Percentiles rank a stretch among this genome's conserved stretches.
Conservation (phyloP, 2,888 invertebrate species). For the Drosophila falleni region DNA sequence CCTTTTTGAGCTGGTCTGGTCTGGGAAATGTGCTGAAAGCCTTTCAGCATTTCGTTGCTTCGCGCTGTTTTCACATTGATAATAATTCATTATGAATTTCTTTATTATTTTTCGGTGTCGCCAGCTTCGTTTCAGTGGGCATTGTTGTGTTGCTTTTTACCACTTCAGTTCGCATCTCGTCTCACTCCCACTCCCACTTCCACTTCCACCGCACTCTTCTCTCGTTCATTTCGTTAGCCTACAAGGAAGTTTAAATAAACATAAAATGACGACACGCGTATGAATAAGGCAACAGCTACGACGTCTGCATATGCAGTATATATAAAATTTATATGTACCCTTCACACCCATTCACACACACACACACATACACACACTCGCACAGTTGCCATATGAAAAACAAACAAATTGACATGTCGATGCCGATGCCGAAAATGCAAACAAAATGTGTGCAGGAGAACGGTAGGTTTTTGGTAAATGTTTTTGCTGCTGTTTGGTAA, state of each 20-base stretch:
- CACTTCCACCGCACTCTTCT: not conserved
- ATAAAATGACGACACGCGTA: conserved; percentile 73
- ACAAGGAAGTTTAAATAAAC: conserved; percentile 77
- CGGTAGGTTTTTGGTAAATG: conserved; percentile 11
- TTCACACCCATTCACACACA: conserved; percentile 42
- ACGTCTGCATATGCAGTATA: conserved; percentile 58
- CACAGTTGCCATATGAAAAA: conserved; percentile 60
- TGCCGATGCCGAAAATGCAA: conserved; percentile 61
- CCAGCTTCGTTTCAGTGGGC: conserved; percentile 37
- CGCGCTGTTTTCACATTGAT: conserved; percentile 48
- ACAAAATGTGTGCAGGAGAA: conserved; percentile 46
- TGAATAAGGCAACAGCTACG: conserved; percentile 60
- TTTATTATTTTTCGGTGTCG: conserved; percentile 53
- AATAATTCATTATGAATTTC: conserved; percentile 72
- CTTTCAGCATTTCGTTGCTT: conserved; percentile 44
- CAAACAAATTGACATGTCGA: conserved; percentile 75
- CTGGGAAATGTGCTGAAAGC: conserved; percentile 42
- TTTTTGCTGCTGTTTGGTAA: conserved; percentile 58
- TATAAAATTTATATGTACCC: conserved; percentile 45
- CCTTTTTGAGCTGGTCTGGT: not conserved
- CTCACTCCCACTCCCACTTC: not conserved
- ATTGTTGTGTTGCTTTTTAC: conserved; percentile 38
- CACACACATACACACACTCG: conserved; percentile 12
- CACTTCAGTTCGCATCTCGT: conserved; percentile 12
- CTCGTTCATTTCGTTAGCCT: conserved; percentile 49